Evolutionary conservation across 2,797 vertebrate genomes (phyloP).

Genomic region (Bradypodion ventrale): DNA sequence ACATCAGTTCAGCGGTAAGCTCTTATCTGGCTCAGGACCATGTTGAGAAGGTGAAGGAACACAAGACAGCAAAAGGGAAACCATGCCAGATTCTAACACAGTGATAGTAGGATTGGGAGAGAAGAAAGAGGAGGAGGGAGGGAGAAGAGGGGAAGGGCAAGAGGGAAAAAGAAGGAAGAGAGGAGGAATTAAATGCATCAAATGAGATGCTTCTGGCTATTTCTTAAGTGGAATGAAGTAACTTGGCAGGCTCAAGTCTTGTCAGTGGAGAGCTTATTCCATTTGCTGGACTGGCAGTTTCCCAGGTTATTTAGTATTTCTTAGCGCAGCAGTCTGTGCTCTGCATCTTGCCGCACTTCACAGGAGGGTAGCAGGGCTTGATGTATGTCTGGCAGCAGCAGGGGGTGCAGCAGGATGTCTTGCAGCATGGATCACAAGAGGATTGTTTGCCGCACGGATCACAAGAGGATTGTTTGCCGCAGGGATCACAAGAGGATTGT

Average conservation of each 20-base stretch:
- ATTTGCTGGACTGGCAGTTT: neutral
- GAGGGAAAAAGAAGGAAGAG: too few relatives aligned
- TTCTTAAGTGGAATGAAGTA: neutral
- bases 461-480: neutral
- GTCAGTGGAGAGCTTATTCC: too few relatives aligned
- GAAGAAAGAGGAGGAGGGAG: neutral
- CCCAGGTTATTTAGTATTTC: neutral
- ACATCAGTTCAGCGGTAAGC: neutral
- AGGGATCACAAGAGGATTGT: neutral
- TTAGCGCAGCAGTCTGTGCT: neutral
- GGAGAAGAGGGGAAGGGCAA: too few relatives aligned
- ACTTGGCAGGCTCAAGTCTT: neutral
- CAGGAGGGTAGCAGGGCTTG: neutral
- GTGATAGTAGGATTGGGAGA: too few relatives aligned
- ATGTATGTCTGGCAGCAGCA: neutral
- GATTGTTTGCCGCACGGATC: neutral
- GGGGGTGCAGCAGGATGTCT: neutral
- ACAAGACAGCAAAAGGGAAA: neutral
- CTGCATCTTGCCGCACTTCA: neutral
- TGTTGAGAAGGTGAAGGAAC: neutral
- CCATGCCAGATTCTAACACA: neutral
- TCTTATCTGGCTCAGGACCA: too few relatives aligned
- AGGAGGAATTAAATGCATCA: too few relatives aligned
- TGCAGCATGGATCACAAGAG: neutral
- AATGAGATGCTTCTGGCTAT: neutral